Conservation (phyloP, 2,113 vertebrate species). For the Sturnira hondurensis region DNA sequence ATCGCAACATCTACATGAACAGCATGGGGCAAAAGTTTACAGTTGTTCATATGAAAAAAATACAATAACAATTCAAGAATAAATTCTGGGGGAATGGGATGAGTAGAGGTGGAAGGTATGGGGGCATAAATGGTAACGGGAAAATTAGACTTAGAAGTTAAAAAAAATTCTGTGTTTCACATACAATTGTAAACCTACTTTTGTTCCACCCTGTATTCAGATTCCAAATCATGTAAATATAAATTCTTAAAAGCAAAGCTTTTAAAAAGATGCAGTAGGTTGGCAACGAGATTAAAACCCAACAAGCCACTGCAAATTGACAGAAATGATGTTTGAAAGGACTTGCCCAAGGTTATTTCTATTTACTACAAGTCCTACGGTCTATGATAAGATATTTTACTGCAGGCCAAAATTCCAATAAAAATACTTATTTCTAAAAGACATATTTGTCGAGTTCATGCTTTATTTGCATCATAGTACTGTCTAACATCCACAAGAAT, state of each 20-base stretch:
- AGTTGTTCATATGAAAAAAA: not conserved
- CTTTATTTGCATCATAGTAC: not conserved
- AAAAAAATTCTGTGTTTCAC: not conserved
- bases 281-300: not conserved
- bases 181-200: not conserved
- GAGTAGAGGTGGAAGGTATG: no score
- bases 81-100: not conserved
- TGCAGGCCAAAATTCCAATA: not conserved
- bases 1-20: not conserved
- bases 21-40: not conserved
- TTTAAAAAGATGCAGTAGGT: not conserved
- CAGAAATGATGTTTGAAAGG: not conserved
- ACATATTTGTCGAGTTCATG: not conserved
- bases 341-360: not conserved
- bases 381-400: not conserved
- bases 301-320: not conserved
- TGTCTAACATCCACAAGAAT: not conserved
- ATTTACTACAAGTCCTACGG: not conserved
- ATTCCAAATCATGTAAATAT: not conserved
- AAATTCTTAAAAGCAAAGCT: not conserved
- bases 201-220: not conserved
- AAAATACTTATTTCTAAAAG: not conserved
- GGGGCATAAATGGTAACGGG: no score
- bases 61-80: not conserved
- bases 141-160: no score